Base-by-base conservation (phyloP, 92 coral and sea anemone genomes). In the Epizoanthus fatuus region DNA sequence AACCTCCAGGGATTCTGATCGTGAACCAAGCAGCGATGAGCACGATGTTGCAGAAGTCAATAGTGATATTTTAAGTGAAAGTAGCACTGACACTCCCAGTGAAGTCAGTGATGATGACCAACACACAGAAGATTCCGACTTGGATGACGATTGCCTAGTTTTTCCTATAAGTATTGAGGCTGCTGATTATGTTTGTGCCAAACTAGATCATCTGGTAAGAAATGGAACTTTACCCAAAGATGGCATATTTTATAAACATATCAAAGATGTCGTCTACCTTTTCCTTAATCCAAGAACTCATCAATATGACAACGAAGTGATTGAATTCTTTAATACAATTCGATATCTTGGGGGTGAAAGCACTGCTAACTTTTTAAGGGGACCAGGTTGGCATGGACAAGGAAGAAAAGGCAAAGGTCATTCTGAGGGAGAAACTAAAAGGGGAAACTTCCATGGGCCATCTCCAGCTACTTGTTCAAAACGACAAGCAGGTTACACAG, bases 371-470 rank as follows among this genome's bases (percentile, higher is more conserved):
- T 72, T 89, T 69, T 70, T 89, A 20, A 84, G 92, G 47, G 92
- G 89, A 20, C 86, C 92, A 57, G 79, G 58, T 72, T 83, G 87
- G 80, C 70, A 83, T 68, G 80, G 88, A 51, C 88, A 88, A 88
- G 85, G 88, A 63, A 83, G 88, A 75, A 89, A 17, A 57, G 92
- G 92, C 82, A 89, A 89, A 69, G 92, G 81, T 63, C 88, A 89
- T 89, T 89, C 84, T 84, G 81, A 67, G 13, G 73, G 73, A n/a
- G 71, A 84, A 60, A 42, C 88, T 68, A 88, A 88, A 88, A 74
- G 91, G 81, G 88, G 91, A 13, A 88, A 87, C 70, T 88, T 88
- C 49, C 88, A 88, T n/a, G 91, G 91, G 4, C 80, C 88, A 82
- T 88, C 88, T 9, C 20, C 88, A 83, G 88, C 88, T 16, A 88